Evolutionary conservation across 2,113 vertebrate species (phyloP).

Genomic region (Megaptera novaeangliae): DNA sequence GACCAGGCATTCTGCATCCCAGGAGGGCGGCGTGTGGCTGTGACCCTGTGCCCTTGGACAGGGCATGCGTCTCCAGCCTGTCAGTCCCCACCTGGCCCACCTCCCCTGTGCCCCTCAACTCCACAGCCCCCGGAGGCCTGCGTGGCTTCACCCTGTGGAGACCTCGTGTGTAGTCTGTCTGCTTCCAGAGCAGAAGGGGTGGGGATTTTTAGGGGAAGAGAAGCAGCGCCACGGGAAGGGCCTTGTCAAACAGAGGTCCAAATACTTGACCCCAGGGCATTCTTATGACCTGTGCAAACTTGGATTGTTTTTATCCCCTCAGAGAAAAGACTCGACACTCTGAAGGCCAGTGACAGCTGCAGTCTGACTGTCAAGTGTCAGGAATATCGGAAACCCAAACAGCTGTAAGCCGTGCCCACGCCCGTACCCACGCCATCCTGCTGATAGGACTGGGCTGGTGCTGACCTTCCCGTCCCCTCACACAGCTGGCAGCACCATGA

Average conservation of each 20-base stretch:
- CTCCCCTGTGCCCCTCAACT: background rate
- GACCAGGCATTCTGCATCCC: background rate
- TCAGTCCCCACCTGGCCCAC: background rate
- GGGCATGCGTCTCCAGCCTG: accelerated
- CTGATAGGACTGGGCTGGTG: background rate
- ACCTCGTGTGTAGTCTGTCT: background rate
- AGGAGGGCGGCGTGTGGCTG: background rate
- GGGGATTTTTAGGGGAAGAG: background rate
- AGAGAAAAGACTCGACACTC: background rate
- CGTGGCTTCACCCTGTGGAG: background rate
- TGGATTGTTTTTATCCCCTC: background rate
- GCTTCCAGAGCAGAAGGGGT: background rate
- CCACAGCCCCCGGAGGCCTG: background rate
- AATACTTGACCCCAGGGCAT: background rate
- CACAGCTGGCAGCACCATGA: background rate
- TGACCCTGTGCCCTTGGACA: background rate
- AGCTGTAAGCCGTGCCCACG: background rate
- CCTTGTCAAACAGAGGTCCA: background rate
- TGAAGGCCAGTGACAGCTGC: background rate
- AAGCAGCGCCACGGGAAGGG: background rate
- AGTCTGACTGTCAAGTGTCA: background rate
- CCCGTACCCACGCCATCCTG: background rate
- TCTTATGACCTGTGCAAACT: background rate
- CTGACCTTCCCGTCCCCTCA: background rate
- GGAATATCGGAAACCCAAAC: background rate